phyloP scores from a whole-genome alignment of 2,113 vertebrate genomes.

The Podocnemis expansa region DNA sequence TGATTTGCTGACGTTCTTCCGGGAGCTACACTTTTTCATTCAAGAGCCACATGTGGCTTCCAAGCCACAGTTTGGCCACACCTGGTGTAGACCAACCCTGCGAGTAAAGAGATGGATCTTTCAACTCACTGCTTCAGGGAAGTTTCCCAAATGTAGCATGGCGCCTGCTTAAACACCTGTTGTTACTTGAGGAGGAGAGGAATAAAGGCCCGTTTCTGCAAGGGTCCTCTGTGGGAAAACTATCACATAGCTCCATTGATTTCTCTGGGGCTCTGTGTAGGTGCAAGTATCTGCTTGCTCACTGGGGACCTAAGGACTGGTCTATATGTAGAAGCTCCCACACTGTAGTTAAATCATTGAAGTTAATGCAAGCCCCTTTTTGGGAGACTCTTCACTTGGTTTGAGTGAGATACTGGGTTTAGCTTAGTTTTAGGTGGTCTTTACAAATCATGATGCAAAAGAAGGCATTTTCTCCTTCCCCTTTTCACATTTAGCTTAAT shows the following conservation, averaged over 20 bases:
- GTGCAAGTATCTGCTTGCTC: neutral
- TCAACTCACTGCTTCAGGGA: neutral
- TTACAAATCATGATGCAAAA: neutral
- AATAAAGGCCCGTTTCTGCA: neutral
- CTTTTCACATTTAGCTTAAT: neutral
- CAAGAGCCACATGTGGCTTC: too few species aligned
- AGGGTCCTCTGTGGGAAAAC: neutral
- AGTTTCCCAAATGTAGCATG: neutral
- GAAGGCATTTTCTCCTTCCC: neutral
- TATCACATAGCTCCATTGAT: neutral
- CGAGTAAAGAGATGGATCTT: neutral
- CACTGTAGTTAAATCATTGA: neutral
- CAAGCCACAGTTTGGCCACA: too few species aligned
- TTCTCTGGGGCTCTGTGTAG: neutral
- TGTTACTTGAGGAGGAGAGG: neutral
- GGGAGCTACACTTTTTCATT: too few species aligned
- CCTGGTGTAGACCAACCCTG: rapidly evolving
- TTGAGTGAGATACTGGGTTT: neutral
- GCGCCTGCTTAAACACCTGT: neutral
- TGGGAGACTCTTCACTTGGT: neutral
- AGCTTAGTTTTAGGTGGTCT: neutral
- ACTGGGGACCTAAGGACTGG: neutral
- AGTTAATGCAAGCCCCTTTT: neutral
- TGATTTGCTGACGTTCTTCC: too few species aligned
- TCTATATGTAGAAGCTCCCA: neutral